Conservation (phyloP, 2,888 invertebrate genomes). For the Tortrix viridana region DNA sequence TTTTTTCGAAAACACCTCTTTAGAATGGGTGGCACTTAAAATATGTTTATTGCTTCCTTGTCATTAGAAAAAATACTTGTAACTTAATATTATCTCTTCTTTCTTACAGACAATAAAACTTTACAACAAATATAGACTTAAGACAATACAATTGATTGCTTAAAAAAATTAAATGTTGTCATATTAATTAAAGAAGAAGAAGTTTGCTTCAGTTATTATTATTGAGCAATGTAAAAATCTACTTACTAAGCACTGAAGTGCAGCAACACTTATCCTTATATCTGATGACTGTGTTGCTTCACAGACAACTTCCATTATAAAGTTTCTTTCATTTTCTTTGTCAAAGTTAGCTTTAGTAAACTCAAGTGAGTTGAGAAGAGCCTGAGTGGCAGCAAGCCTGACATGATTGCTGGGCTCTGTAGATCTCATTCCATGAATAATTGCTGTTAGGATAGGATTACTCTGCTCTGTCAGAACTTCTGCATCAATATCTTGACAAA, state of each 20-base stretch:
- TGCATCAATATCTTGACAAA: slow-evolving; percentile 98
- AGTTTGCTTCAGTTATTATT: neutral
- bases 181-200: neutral
- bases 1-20: too few species aligned
- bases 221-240: neutral
- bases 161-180: too few species aligned
- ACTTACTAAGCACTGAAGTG: slow-evolving; percentile 96
- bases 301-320: slow-evolving; percentile 99
- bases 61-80: too few species aligned
- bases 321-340: slow-evolving; percentile 97
- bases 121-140: too few species aligned
- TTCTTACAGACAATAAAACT: too few species aligned
- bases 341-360: slow-evolving; percentile 99
- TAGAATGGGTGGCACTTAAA: too few species aligned
- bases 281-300: slow-evolving; percentile 98
- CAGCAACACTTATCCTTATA: slow-evolving; percentile 96
- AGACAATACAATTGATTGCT: too few species aligned
- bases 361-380: slow-evolving; percentile 98
- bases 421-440: slow-evolving; percentile 99
- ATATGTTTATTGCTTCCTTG: too few species aligned
- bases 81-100: too few species aligned
- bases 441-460: slow-evolving; percentile 98
- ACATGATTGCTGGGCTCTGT: slow-evolving; percentile 97
- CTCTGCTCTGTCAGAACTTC: slow-evolving; percentile 96
- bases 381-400: slow-evolving; percentile 97